These are phyloP conservation scores for Drosophila paranaensis DNA, from an alignment of 2,888 invertebrate genomes.

Conservation along the genomic window DNA sequence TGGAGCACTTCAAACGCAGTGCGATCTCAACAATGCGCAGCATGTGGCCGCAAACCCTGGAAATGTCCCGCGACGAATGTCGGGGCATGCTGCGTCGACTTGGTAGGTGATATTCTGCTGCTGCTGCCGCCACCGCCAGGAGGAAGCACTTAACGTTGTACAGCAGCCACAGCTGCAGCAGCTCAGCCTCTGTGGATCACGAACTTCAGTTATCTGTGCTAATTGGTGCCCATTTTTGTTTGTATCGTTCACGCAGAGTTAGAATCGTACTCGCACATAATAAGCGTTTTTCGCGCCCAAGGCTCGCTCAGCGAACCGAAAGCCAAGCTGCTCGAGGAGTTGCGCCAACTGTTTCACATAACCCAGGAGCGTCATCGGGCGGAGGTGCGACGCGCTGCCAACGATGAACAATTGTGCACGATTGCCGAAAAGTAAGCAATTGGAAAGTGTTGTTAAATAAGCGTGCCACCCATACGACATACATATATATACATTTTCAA, in stretches of 20 bases:
- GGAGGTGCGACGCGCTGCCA: conserved; percentile 95
- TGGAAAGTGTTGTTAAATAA: conserved; percentile 26
- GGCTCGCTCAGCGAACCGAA: conserved; percentile 94
- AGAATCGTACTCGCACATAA: conserved; percentile 95
- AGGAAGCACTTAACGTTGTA: conserved; percentile 14
- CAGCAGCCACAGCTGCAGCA: conserved; percentile 6
- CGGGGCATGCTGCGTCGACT: conserved; percentile 94
- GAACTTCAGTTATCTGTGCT: conserved; percentile 4
- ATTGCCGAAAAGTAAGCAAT: conserved; percentile 93
- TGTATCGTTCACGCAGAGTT: conserved; percentile 87
- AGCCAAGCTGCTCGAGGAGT: conserved; percentile 92
- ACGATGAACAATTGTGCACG: conserved; percentile 94
- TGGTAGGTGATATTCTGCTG: conserved; percentile 86
- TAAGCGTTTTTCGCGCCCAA: conserved; percentile 96
- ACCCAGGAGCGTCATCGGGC: conserved; percentile 96
- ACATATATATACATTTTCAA: conserved; percentile 3
- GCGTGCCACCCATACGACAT: conserved; percentile 4
- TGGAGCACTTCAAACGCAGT: conserved; percentile 58
- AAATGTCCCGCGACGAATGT: conserved; percentile 95
- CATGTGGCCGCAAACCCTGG: conserved; percentile 84
- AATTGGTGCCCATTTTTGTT: conserved; percentile 32
- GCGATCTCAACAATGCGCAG: conserved; percentile 64
- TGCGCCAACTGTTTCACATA: conserved; percentile 93
- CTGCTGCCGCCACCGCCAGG: conserved; percentile 26
- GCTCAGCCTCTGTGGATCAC: conserved; percentile 1